Percentiles rank a stretch among this genome's conserved stretches.
Conservation (phyloP, 1,140 invertebrate species). For the Drosophila sp. region DNA sequence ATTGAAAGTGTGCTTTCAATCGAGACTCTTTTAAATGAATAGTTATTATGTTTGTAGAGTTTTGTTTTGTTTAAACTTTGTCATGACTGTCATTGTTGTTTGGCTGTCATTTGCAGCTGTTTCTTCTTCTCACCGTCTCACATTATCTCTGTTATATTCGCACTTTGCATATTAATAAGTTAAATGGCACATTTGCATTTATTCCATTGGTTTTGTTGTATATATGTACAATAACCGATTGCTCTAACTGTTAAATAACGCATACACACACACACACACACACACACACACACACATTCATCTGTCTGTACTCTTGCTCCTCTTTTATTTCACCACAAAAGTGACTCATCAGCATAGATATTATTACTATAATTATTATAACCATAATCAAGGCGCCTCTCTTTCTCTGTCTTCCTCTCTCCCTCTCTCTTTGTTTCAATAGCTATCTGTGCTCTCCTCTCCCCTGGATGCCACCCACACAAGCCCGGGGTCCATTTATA, state of each 20-base stretch:
- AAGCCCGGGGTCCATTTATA: slow-evolving; percentile 17
- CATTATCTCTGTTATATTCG: not conserved
- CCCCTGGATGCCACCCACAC: slow-evolving; percentile 1
- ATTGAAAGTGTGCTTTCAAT: slow-evolving; percentile 41
- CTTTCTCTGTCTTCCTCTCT: not conserved
- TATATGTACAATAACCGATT: not conserved
- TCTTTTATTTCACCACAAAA: not conserved
- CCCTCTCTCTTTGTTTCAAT: not conserved
- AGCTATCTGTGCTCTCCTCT: not conserved
- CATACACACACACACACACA: not conserved
- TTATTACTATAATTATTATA: slow-evolving; percentile 4
- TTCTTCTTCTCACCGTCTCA: not conserved
- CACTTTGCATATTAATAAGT: slow-evolving; percentile 1
- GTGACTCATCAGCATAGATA: slow-evolving; percentile 15
- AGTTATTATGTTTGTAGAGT: not conserved
- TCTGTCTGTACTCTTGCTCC: not conserved
- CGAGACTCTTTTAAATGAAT: no score
- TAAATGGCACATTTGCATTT: slow-evolving; percentile 13
- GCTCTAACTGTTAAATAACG: slow-evolving; percentile 29
- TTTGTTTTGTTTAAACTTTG: not conserved
- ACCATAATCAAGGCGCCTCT: not conserved
- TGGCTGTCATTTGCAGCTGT: slow-evolving; percentile 6
- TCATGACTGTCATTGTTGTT: not conserved
- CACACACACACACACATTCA: not conserved
- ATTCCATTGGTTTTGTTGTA: slow-evolving; percentile 1